Percentiles rank a stretch among this genome's conserved stretches.
These are phyloP conservation scores for Thelaira solivaga DNA, from an alignment of 2,888 invertebrate genomes.

Conservation along the genomic window DNA sequence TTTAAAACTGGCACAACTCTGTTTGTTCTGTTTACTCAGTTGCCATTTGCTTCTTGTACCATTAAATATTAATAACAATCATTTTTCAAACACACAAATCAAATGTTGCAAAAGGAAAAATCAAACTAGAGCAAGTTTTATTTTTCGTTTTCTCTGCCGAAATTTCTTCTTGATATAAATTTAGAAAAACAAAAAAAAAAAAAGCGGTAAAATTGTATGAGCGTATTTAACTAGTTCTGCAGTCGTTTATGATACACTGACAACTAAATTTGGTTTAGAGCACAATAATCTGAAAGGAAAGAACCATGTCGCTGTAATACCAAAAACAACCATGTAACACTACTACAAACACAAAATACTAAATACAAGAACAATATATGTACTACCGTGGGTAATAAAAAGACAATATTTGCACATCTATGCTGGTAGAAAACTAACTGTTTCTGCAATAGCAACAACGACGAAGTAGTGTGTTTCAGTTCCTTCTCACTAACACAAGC, in stretches of 20 bases:
- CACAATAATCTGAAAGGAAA: not conserved
- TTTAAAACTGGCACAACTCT: conserved; percentile 24
- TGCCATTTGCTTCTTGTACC: not conserved
- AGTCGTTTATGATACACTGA: conserved; percentile 72
- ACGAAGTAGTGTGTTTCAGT: not conserved
- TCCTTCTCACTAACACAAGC: not conserved
- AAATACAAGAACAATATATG: conserved; percentile 19
- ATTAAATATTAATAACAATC: not conserved
- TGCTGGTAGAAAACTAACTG: not conserved
- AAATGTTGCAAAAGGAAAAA: too few relatives aligned
- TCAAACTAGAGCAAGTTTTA: not conserved
- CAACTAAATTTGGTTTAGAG: conserved; percentile 66
- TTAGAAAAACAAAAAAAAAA: too few relatives aligned
- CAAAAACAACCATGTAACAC: not conserved
- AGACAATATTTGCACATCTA: conserved; percentile 19
- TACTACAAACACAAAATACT: not conserved
- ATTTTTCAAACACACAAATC: not conserved
- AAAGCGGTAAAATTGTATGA: not conserved
- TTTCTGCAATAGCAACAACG: conserved; percentile 5
- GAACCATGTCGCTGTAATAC: not conserved
- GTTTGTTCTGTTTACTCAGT: not conserved
- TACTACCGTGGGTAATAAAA: conserved; percentile 14
- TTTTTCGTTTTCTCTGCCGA: not conserved
- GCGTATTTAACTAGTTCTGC: conserved; percentile 61
- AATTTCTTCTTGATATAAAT: not conserved